Percentiles rank a stretch among this genome's conserved stretches.
phyloP scores from a whole-genome alignment of 2,113 vertebrate species.

The Alouatta palliata region DNA sequence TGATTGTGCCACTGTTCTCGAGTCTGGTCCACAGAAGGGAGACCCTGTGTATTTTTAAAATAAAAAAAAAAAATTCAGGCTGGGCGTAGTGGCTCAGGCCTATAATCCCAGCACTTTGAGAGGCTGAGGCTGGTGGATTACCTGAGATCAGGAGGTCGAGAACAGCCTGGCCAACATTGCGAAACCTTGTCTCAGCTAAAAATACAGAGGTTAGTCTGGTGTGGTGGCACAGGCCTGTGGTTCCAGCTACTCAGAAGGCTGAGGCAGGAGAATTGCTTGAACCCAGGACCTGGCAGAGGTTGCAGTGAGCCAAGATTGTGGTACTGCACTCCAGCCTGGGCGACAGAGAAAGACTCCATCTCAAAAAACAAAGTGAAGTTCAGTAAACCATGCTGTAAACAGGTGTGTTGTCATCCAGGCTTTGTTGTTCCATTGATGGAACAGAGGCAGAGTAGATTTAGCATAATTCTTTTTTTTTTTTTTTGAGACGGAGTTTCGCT shows the following conservation, averaged over 20 bases:
- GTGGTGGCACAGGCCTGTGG: background rate
- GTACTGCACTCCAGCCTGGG: too few relatives aligned
- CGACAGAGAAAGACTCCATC: too few relatives aligned
- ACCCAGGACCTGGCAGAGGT: background rate
- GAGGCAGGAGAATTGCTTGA: background rate
- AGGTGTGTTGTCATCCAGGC: too few relatives aligned
- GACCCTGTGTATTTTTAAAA: background rate
- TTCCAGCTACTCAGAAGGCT: background rate
- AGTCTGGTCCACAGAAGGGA: background rate
- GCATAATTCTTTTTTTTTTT: too few relatives aligned
- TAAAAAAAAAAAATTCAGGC: background rate
- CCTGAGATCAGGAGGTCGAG: background rate
- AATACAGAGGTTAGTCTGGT: background rate
- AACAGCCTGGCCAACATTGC: background rate
- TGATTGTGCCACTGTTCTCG: background rate
- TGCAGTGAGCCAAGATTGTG: too few relatives aligned
- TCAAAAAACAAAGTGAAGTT: too few relatives aligned
- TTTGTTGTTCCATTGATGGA: too few relatives aligned
- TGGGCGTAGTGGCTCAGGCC: background rate
- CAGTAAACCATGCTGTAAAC: too few relatives aligned
- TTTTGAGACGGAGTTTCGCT: too few relatives aligned
- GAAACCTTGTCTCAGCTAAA: background rate
- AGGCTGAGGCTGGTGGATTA: background rate
- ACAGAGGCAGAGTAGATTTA: too few relatives aligned
- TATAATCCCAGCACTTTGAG: background rate